Conservation (phyloP, 2,113 vertebrate species). For the Phycodurus eques region DNA sequence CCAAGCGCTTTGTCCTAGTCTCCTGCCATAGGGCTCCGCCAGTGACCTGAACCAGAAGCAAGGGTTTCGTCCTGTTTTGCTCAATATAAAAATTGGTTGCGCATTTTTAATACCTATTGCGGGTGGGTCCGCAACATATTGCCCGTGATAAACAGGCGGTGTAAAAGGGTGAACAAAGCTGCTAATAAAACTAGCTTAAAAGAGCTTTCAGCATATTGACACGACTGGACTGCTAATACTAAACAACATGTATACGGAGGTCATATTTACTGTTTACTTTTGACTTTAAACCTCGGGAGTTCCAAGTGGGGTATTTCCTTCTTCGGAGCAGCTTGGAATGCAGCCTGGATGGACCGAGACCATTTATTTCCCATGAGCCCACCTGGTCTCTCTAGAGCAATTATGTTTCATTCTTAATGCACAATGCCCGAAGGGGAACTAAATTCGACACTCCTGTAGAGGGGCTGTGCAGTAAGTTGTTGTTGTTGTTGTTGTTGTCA, state of each 20-base stretch:
- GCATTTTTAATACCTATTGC: too few relatives aligned
- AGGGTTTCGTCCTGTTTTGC: too few relatives aligned
- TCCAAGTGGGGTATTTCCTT: not conserved
- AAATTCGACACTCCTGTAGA: not conserved
- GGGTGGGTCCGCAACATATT: too few relatives aligned
- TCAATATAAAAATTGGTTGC: too few relatives aligned
- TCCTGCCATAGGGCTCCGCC: too few relatives aligned
- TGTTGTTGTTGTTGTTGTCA: conserved; percentile 9
- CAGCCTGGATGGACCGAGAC: not conserved
- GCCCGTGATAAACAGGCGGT: not conserved
- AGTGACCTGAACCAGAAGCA: too few relatives aligned
- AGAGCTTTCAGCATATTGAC: not conserved
- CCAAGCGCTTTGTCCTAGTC: too few relatives aligned
- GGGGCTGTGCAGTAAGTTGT: conserved; percentile 10
- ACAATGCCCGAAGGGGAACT: not conserved
- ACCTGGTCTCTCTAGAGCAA: conserved; percentile 40
- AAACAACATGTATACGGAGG: not conserved
- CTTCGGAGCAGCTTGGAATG: not conserved
- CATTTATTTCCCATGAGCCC: conserved; percentile 15
- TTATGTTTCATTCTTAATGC: conserved; percentile 16
- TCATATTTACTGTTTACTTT: not conserved
- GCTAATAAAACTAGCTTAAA: not conserved
- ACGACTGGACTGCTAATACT: not conserved
- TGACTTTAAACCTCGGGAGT: not conserved
- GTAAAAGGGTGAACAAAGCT: not conserved